These are phyloP conservation scores for Diorhabda carinulata DNA, from an alignment of 1,140 invertebrate genomes.

Conservation along the genomic window DNA sequence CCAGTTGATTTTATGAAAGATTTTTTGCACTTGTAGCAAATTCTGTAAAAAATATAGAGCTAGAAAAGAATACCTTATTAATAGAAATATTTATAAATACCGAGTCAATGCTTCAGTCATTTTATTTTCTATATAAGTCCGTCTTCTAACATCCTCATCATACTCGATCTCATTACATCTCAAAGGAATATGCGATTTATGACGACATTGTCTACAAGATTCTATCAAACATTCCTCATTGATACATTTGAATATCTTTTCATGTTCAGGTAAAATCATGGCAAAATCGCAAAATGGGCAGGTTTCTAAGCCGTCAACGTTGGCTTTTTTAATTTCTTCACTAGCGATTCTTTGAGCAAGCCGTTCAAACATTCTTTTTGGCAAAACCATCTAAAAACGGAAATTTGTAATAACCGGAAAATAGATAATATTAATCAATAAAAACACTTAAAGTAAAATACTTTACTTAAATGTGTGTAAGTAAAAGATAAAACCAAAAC, in stretches of 20 bases:
- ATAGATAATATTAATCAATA: too few relatives aligned
- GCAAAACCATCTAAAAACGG: constrained; percentile 28
- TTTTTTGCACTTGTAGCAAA: constrained; percentile 58
- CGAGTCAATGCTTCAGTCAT: constrained; percentile 63
- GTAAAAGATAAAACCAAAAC: too few relatives aligned
- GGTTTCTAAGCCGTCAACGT: constrained; percentile 56
- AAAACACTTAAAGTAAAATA: too few relatives aligned
- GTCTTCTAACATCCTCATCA: constrained; percentile 53
- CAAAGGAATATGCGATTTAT: constrained; percentile 62
- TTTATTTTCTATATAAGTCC: constrained; percentile 61
- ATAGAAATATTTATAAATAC: constrained; percentile 25
- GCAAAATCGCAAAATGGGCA: constrained; percentile 66
- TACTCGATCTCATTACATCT: constrained; percentile 62
- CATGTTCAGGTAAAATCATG: constrained; percentile 53
- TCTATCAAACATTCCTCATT: constrained; percentile 64
- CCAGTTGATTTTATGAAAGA: constrained; percentile 62
- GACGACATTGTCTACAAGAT: constrained; percentile 57
- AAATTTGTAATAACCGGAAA: not conserved
- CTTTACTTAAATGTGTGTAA: too few relatives aligned
- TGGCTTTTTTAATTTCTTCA: constrained; percentile 58
- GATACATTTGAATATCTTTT: constrained; percentile 61
- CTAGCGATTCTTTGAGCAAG: constrained; percentile 54
- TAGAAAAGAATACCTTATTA: not conserved
- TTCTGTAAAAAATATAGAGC: constrained; percentile 43
- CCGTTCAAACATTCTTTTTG: constrained; percentile 52